Conservation (phyloP, 2,797 vertebrate genomes). For the Mus spretus region DNA sequence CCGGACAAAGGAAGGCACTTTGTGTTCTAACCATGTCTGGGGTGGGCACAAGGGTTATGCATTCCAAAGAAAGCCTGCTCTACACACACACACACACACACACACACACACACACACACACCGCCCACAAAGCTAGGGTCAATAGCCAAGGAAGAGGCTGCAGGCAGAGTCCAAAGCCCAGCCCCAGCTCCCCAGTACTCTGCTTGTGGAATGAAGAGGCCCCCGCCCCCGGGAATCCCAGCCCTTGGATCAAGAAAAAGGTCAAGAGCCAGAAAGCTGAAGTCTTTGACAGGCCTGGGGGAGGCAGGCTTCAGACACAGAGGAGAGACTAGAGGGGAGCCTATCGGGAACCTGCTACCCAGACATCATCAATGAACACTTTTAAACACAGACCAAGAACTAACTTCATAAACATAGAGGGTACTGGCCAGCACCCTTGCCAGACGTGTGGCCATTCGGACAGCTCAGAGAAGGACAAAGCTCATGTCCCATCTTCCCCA, state of each 20-base stretch:
- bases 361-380: neutral
- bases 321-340: rapidly evolving
- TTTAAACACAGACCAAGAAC: neutral
- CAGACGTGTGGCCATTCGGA: neutral
- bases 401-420: neutral
- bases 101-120: too few species aligned
- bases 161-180: neutral
- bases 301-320: neutral
- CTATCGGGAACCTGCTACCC: neutral
- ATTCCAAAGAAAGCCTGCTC: constrained; percentile 70
- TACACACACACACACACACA: neutral
- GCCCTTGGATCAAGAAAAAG: neutral
- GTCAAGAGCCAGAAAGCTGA: neutral
- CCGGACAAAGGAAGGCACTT: constrained; percentile 75
- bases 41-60: neutral
- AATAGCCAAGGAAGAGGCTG: neutral
- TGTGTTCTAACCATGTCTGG: constrained; percentile 57
- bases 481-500: neutral
- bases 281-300: neutral
- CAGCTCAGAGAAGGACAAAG: neutral
- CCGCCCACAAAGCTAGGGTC: neutral
- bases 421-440: neutral
- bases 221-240: neutral
- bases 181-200: rapidly evolving
- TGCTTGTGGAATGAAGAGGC: neutral